Evolutionary conservation across 2,888 invertebrate species (phyloP).

Genomic region (Cantharis flavilabris): DNA sequence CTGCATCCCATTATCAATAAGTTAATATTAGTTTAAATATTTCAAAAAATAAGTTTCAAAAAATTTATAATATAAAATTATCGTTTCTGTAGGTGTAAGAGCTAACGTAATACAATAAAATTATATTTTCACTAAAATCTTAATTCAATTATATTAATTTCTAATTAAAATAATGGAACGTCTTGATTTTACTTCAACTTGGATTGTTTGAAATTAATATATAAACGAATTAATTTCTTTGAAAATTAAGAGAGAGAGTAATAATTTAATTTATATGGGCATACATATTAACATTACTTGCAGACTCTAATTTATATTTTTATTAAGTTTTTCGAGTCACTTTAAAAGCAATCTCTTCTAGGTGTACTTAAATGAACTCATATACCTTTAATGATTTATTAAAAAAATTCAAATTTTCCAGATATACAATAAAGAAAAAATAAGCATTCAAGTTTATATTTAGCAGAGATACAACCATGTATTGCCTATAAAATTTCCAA

Average conservation of each 20-base stretch:
- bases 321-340: background rate
- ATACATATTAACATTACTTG: background rate
- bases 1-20: background rate
- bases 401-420: background rate
- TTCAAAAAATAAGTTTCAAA: too few relatives aligned
- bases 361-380: background rate
- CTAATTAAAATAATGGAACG: background rate
- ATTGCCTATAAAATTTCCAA: background rate
- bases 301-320: background rate
- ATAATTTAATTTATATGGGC: background rate
- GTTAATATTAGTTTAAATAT: too few relatives aligned
- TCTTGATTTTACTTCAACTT: background rate
- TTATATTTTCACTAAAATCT: background rate
- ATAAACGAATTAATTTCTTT: background rate
- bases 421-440: too few relatives aligned
- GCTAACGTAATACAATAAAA: background rate
- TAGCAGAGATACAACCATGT: too few relatives aligned
- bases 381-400: background rate
- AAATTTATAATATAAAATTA: background rate
- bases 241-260: background rate
- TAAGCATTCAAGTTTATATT: too few relatives aligned
- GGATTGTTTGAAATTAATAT: background rate
- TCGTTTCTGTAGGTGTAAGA: background rate
- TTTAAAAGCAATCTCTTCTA: background rate
- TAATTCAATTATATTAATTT: background rate